Conservation (phyloP, 2,888 invertebrate species). For the Xanthia togata region DNA sequence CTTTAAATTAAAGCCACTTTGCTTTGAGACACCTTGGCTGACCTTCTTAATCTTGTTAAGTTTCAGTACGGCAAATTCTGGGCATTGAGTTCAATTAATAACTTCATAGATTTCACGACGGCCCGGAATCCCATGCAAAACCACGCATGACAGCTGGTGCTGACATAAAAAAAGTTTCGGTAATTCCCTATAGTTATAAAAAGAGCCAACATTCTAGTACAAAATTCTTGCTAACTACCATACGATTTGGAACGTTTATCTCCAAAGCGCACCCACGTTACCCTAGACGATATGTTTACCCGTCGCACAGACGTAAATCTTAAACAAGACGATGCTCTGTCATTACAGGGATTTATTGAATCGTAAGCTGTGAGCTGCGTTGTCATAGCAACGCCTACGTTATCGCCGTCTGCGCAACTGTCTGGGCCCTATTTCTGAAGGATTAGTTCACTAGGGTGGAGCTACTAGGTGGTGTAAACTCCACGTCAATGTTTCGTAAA, state of each 20-base stretch:
- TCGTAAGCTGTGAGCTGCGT: conserved; percentile 58
- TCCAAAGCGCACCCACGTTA: conserved; percentile 9
- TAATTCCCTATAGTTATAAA: not conserved
- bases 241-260: conserved; percentile 1
- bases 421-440: conserved; percentile 46
- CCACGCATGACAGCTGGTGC: not conserved
- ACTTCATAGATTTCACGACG: not conserved
- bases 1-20: not conserved
- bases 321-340: conserved; percentile 51
- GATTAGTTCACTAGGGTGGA: conserved; percentile 15
- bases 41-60: not conserved
- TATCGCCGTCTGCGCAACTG: conserved; percentile 52
- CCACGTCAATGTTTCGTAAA: not conserved
- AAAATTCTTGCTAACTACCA: conserved; percentile 1
- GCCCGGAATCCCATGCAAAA: not conserved
- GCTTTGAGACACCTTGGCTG: not conserved
- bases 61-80: not conserved
- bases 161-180: not conserved
- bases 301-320: conserved; percentile 53
- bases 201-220: not conserved
- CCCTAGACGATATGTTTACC: conserved; percentile 42
- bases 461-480: not conserved
- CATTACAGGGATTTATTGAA: conserved; percentile 65
- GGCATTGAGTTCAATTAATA: not conserved
- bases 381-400: conserved; percentile 59